A percentile compares a stretch with the other conserved stretches of the same genome.
Conservation (phyloP, 2,888 invertebrate species). For the Lycophotia porphyrea region DNA sequence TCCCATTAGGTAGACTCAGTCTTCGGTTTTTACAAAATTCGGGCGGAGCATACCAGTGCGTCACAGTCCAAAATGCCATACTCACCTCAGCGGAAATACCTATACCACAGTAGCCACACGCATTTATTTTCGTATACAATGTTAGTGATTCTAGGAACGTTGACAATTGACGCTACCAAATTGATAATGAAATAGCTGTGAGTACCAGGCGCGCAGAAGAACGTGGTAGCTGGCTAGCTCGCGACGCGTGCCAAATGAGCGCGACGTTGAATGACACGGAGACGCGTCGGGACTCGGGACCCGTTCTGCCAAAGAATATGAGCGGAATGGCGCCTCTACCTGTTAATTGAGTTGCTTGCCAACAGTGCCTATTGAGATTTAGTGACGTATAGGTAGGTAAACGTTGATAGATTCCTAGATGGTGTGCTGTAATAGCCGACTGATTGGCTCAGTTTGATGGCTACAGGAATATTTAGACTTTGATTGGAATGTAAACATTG, state of each 20-base stretch:
- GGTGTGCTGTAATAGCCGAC: neutral
- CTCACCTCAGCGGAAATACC: constrained; percentile 8
- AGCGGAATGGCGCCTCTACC: constrained; percentile 61
- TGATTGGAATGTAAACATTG: neutral
- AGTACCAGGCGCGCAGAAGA: constrained; percentile 14
- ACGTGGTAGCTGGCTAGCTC: constrained; percentile 22
- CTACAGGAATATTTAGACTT: constrained; percentile 1
- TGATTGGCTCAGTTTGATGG: constrained; percentile 2
- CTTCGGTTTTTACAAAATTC: neutral
- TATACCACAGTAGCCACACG: constrained; percentile 7
- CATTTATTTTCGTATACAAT: constrained; percentile 51
- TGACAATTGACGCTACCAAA: constrained; percentile 60
- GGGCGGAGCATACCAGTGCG: neutral
- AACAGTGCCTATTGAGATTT: constrained; percentile 25
- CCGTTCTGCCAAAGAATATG: constrained; percentile 59
- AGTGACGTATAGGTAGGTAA: neutral
- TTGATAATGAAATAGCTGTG: constrained; percentile 51
- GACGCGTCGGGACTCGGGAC: constrained; percentile 50
- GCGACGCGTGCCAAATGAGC: constrained; percentile 51
- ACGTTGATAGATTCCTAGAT: neutral
- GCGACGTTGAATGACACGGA: constrained; percentile 54
- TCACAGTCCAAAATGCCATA: neutral
- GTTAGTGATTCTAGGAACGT: constrained; percentile 49
- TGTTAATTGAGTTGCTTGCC: constrained; percentile 50
- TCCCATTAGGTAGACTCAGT: neutral